phyloP scores from a whole-genome alignment of 2,797 vertebrate genomes.

The Vespertilio murinus region DNA sequence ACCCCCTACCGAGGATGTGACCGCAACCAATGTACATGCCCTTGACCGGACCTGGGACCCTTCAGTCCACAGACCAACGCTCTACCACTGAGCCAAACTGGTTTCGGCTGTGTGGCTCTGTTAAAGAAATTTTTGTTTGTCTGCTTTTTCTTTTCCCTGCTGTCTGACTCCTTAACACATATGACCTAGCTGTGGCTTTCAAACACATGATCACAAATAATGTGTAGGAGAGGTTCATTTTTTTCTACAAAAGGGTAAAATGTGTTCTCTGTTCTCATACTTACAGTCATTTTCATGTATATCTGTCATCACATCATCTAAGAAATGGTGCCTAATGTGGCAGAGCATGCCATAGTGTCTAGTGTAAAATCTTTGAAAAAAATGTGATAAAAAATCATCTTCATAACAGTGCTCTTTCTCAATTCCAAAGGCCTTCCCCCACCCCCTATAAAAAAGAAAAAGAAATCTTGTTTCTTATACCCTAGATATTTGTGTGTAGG shows the following conservation, averaged over 20 bases:
- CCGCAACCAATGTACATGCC: too few species aligned
- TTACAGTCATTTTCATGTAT: neutral
- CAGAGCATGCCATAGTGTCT: neutral
- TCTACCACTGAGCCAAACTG: too few species aligned
- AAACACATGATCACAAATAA: neutral
- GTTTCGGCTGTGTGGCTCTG: neutral
- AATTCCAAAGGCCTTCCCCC: neutral
- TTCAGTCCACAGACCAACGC: too few species aligned
- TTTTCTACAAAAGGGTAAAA: neutral
- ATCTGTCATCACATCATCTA: neutral
- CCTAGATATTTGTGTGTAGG: neutral
- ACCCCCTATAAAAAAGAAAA: accelerated
- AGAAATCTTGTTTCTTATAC: too few species aligned
- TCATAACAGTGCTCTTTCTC: neutral
- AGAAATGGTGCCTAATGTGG: neutral
- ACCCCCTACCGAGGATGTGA: too few species aligned
- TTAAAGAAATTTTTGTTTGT: neutral
- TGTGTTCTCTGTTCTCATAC: neutral
- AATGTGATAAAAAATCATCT: neutral
- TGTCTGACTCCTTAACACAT: neutral
- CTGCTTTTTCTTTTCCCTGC: neutral
- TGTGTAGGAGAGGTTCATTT: neutral
- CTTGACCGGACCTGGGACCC: too few species aligned
- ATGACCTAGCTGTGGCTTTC: neutral
- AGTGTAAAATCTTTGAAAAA: neutral